Evolutionary conservation across 2,888 invertebrate species (phyloP), one percentile per base, ranked within the genome.

Genomic region (Drosophila silvestris): DNA sequence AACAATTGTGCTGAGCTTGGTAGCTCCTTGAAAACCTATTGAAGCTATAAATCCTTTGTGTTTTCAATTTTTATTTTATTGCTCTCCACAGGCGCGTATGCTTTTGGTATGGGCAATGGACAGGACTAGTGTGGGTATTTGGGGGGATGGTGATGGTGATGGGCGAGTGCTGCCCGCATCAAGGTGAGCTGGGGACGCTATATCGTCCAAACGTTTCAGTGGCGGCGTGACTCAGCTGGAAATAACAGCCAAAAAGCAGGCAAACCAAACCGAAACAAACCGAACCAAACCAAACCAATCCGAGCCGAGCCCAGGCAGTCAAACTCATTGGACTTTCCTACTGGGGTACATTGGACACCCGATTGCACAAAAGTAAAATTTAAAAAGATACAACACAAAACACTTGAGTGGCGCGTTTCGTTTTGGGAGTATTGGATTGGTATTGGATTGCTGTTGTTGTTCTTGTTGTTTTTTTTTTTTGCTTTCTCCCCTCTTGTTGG

Each of bases 41-140:
- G 89, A 90, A 90, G 90, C 89, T 87, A 89, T 89, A 89, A 89
- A 89, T 89, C 90, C 89, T 90, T 89, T 89, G 89, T 89, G 90
- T 89, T 89, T 90, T 89, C 89, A 89, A 90, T 89, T 89, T 89
- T 89, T 90, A 89, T 89, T 89, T 89, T 89, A 90, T 89, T 89
- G 87, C 87, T 89, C 88, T 83, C 87, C 74, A 81, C 85, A 83
- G 85, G 77, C 75, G 74, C 74, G 78, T 74, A 65, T 77, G 70
- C 66, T 59, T 44, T 57, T 73, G 79, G 66, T 57, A 66, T 60
- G 51, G 67, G 59, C 50, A 56, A n/a, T 35, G 69, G 58, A 50
- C 64, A 41, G n/a, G n/a, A 64, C n/a, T 30, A 41, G 50, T 53
- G 22, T 22, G n/a, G 22, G 16, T 35, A 39, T 22, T 16, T 44